phyloP scores from a whole-genome alignment of 2,797 vertebrate genomes.

The Allobates femoralis region DNA sequence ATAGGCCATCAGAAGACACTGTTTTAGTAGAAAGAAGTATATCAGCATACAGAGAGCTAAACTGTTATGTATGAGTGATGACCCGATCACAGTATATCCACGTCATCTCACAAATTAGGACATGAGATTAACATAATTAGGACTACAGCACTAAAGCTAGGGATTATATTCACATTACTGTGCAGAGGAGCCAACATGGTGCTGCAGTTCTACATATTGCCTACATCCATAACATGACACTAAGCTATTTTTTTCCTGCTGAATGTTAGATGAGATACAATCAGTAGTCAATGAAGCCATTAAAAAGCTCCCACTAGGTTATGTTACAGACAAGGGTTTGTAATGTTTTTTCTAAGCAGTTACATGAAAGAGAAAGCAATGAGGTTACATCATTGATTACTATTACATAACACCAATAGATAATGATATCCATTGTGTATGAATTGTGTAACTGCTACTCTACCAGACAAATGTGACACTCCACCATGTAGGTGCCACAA shows the following conservation, averaged over 20 bases:
- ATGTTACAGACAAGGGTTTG: not conserved
- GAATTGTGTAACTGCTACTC: not conserved
- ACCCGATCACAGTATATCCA: not conserved
- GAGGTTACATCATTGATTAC: not conserved
- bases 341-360: not conserved
- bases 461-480: not conserved
- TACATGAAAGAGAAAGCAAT: not conserved
- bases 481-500: too few relatives aligned
- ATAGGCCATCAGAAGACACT: too few relatives aligned
- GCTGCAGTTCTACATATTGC: not conserved
- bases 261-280: not conserved
- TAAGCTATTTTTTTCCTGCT: too few relatives aligned
- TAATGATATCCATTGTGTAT: not conserved
- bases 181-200: not conserved
- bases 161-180: not conserved
- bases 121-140: conserved; percentile 9
- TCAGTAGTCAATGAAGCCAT: not conserved
- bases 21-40: not conserved
- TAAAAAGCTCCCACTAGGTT: not conserved
- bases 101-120: not conserved
- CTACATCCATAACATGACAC: conserved; percentile 4
- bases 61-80: not conserved
- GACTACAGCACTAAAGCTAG: not conserved
- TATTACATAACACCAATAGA: not conserved
- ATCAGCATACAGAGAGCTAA: not conserved